phyloP scores from a whole-genome alignment of 2,888 invertebrate genomes.

The Reticulitermes lucifugus region DNA sequence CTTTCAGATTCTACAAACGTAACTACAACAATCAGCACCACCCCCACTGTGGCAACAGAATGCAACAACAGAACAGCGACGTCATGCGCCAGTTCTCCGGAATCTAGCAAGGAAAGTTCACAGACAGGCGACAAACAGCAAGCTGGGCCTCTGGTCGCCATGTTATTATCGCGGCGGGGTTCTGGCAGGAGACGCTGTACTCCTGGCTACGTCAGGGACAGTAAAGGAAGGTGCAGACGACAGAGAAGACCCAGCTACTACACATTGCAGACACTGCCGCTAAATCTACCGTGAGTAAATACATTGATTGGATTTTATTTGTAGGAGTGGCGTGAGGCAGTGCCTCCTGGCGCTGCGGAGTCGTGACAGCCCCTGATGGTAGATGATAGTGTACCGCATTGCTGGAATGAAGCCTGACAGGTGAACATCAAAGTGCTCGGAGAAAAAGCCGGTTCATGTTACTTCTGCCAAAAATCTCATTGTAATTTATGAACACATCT shows the following conservation, averaged over 20 bases:
- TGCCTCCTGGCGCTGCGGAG: too few species aligned
- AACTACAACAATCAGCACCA: neutral
- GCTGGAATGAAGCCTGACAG: too few species aligned
- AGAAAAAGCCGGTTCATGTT: too few species aligned
- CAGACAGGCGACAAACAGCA: neutral
- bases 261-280: neutral
- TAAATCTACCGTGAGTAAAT: constrained; percentile 1
- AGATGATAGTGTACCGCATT: too few species aligned
- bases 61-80: too few species aligned
- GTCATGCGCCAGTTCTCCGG: neutral
- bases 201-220: neutral
- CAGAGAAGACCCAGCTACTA: neutral
- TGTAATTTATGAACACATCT: too few species aligned
- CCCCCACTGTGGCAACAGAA: neutral
- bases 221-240: neutral
- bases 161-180: neutral
- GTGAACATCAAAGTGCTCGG: too few species aligned
- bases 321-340: too few species aligned
- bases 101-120: neutral
- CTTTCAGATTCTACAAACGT: neutral
- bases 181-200: neutral
- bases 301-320: too few species aligned
- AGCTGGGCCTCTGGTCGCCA: neutral
- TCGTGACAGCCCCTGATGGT: too few species aligned
- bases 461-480: too few species aligned